Evolutionary conservation across 1,140 invertebrate genomes (phyloP).

Genomic region (Ephestia elutella): DNA sequence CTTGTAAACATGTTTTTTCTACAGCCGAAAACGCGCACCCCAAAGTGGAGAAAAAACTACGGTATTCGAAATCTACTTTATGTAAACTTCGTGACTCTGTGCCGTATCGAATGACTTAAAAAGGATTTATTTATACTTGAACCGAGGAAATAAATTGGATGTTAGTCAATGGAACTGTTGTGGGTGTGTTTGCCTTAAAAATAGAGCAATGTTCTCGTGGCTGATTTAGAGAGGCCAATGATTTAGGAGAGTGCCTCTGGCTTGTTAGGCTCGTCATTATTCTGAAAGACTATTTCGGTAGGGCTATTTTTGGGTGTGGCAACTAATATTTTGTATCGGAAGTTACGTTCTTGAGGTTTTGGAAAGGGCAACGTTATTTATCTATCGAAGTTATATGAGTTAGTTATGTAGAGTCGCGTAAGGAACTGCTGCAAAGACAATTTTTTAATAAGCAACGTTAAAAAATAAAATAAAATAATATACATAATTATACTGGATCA

Average conservation of each 20-base stretch:
- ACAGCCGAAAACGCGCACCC: conserved; percentile 29
- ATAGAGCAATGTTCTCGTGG: conserved; percentile 27
- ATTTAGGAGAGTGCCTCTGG: conserved; percentile 23
- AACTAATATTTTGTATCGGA: background rate
- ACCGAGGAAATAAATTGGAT: conserved; percentile 50
- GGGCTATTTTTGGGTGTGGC: background rate
- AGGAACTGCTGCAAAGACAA: too few relatives aligned
- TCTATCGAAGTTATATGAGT: too few relatives aligned
- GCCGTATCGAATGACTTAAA: conserved; percentile 72
- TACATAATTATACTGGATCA: too few relatives aligned
- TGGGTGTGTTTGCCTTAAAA: conserved; percentile 40
- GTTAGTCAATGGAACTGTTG: conserved; percentile 49
- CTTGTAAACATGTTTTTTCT: conserved; percentile 69
- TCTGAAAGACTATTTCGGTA: background rate
- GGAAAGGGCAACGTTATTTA: too few relatives aligned
- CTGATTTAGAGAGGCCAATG: conserved; percentile 18
- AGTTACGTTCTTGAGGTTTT: too few relatives aligned
- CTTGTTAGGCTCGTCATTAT: conserved; percentile 26
- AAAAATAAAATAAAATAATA: too few relatives aligned
- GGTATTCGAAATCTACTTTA: conserved; percentile 71
- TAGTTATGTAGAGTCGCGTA: too few relatives aligned
- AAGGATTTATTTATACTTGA: conserved; percentile 68
- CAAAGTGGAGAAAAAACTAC: conserved; percentile 46
- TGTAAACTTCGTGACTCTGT: conserved; percentile 72
- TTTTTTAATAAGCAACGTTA: too few relatives aligned